Conservation (phyloP, 2,113 vertebrate genomes). For the Speoplatyrhinus poulsoni region DNA sequence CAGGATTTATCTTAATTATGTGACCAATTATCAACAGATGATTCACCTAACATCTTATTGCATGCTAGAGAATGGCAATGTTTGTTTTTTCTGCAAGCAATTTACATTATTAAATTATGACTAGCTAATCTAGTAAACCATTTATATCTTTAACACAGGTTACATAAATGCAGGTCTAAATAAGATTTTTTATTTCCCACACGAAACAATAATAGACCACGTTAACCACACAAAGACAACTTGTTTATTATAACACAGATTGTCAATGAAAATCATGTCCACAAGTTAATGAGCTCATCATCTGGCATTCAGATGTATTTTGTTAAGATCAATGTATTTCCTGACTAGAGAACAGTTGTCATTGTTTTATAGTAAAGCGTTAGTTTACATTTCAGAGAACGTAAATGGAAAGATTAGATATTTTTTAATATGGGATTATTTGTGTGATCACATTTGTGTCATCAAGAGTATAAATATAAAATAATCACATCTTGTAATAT, state of each 20-base stretch:
- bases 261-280: constrained; percentile 27
- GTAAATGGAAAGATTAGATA: neutral
- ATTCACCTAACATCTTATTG: no score
- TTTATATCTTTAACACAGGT: no score
- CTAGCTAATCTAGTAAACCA: no score
- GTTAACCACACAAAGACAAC: constrained; percentile 6
- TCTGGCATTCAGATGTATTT: neutral
- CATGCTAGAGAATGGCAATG: no score
- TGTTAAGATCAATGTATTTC: neutral
- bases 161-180: no score
- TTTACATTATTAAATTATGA: no score
- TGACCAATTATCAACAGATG: no score
- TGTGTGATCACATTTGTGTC: neutral
- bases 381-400: neutral
- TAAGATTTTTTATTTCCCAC: no score
- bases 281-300: constrained; percentile 4
- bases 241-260: constrained; percentile 49
- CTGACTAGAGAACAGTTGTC: neutral
- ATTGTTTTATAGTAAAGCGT: neutral
- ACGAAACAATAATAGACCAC: neutral
- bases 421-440: neutral
- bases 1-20: no score
- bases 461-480: constrained; percentile 31
- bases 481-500: constrained; percentile 24
- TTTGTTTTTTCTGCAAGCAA: no score